Base-by-base conservation (phyloP, 2,797 vertebrate species). In the Botia almorhae region DNA sequence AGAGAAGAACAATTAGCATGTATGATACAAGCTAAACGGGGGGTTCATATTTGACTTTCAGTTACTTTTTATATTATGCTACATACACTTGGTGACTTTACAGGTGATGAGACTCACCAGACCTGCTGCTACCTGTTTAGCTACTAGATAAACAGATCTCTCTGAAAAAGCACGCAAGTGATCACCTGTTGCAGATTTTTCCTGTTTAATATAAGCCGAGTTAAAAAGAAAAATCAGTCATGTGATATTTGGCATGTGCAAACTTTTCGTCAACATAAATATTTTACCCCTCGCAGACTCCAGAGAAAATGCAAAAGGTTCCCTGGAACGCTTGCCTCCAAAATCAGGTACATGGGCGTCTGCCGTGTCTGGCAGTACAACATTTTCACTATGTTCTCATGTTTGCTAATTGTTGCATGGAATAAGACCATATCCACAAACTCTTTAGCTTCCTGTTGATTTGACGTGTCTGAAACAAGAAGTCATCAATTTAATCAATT, bases 251-350 rank as follows among this genome's bases (percentile, higher is more conserved):
- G 10, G 12, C 17, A 19, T 11, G 16, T 53, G n/a, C 4, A 23
- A n/a, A 36, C 50, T 23, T 21, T 69, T 26, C 17, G 46, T 51
- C 51, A 55, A 26, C 1, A 19, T 60, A 39, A 21, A 51, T 56
- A 21, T 21, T 68, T 86, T 87, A 89, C 90, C 60, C 91, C 87
- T 88, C 87, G 86, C 81, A 91, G 86, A 0, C 76, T 86, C 93
- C 92, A 93, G 39, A 91, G 90, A 79, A 91, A 90, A 80, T 90
- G 83, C 55, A 92, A 89, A 17, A 93, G 92, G 82, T 93, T 91
- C 2, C 91, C 92, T 0, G 92, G 91, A 78, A 60, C 84, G 83
- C 46, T 60, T 71, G 82, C 87, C 4, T 92, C 88, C 23, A 93
- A 80, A 73, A 93, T 80, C 84, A 93, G 82, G 80, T 82, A 92